Conservation (phyloP, 2,113 vertebrate genomes). For the Pelecanus crispus region DNA sequence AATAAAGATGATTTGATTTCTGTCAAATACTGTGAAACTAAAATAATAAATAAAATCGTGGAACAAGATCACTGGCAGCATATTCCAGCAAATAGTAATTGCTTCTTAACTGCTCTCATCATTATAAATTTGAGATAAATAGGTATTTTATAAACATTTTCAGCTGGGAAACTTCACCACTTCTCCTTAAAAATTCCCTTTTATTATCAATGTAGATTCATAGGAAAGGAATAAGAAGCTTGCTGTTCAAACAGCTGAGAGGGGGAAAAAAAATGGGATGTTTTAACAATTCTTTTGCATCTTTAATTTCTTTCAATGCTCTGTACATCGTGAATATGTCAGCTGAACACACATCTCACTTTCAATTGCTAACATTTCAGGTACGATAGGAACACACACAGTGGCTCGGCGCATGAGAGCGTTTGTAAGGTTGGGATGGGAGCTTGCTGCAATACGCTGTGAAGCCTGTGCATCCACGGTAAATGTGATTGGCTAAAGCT, state of each 20-base stretch:
- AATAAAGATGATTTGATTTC: neutral
- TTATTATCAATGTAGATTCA: slow-evolving; percentile 18
- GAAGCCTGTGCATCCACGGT: neutral
- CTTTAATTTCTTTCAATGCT: slow-evolving; percentile 28
- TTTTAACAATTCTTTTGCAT: slow-evolving; percentile 41
- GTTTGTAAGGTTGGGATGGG: neutral
- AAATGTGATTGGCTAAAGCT: neutral
- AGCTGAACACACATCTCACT: neutral
- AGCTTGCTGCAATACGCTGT: neutral
- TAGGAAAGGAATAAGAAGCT: neutral
- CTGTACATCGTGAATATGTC: neutral
- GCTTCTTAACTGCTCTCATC: slow-evolving; percentile 8
- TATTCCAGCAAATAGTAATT: neutral
- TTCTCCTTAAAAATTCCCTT: slow-evolving; percentile 55
- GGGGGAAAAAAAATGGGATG: neutral
- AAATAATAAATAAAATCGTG: slow-evolving; percentile 11
- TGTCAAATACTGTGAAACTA: neutral
- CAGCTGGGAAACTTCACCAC: neutral
- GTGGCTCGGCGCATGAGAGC: neutral
- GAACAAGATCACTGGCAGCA: slow-evolving; percentile 20
- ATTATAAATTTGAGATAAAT: slow-evolving; percentile 12
- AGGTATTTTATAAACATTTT: slow-evolving; percentile 52
- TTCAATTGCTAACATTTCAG: neutral
- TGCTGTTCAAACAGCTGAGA: neutral
- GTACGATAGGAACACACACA: neutral